These are phyloP conservation scores for Odontothrips loti DNA, from an alignment of 2,888 invertebrate species.

Conservation along the genomic window DNA sequence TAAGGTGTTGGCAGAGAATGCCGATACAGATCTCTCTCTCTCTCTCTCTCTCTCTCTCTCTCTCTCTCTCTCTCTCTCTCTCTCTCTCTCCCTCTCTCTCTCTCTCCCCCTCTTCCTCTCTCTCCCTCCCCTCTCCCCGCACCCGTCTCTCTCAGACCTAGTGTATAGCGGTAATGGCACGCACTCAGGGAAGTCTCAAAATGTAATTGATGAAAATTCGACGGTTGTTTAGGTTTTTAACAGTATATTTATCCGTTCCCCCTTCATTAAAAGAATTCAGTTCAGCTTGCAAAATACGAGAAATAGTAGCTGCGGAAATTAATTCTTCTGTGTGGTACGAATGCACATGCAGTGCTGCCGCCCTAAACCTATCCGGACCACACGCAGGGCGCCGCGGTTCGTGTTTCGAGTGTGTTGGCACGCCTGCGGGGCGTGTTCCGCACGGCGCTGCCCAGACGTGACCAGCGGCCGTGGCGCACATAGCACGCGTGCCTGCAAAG, in stretches of 20 bases:
- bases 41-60: background rate
- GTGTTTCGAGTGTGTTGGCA: no score
- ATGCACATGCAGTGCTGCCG: no score
- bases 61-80: conserved; percentile 1
- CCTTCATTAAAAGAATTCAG: no score
- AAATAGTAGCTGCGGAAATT: no score
- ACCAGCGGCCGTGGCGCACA: background rate
- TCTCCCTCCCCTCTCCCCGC: background rate
- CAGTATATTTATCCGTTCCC: no score
- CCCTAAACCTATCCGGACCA: no score
- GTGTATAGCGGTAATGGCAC: background rate
- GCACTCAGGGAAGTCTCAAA: background rate
- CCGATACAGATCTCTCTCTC: background rate
- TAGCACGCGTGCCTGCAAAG: background rate
- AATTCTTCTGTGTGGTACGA: no score
- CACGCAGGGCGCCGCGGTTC: no score
- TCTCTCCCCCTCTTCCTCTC: background rate
- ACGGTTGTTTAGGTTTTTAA: no score
- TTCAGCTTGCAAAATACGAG: no score
- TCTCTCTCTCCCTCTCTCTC: background rate
- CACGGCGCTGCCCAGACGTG: background rate
- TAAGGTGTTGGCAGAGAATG: background rate
- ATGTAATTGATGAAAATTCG: no score
- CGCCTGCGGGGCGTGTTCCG: no score
- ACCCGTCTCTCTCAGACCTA: background rate